Evolutionary conservation across 35 echinoderm and acorn worm genomes (phyloP).

Genomic region (Nesometra sesokonis): DNA sequence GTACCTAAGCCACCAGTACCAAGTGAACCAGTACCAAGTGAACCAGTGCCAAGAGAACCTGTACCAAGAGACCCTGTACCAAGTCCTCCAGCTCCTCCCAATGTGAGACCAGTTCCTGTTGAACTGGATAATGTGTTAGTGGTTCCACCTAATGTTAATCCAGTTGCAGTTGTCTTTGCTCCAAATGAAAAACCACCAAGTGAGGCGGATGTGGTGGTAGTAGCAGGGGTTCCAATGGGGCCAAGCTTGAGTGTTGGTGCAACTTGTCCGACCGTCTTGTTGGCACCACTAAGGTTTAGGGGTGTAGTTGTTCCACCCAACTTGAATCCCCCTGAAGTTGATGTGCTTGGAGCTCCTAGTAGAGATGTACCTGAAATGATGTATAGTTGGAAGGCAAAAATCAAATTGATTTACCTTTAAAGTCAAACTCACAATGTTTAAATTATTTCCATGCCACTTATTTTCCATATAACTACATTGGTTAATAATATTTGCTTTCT

Average conservation of each 20-base stretch:
- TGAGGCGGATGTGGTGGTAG: background rate
- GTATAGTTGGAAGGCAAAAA: no score
- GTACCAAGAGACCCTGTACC: background rate
- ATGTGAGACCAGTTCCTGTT: constrained; percentile 12
- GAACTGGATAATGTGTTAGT: background rate
- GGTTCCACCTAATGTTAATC: background rate
- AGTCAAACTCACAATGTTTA: no score
- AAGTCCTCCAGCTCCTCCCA: background rate
- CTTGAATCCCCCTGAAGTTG: background rate
- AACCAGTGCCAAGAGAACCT: constrained; percentile 8
- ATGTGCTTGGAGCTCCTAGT: background rate
- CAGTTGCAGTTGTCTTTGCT: background rate
- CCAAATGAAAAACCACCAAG: background rate
- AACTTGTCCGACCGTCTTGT: background rate
- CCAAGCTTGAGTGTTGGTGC: background rate
- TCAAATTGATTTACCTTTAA: no score
- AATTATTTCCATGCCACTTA: no score
- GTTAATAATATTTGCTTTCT: no score
- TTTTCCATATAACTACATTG: no score
- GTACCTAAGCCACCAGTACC: background rate
- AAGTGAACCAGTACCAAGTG: constrained; percentile 6
- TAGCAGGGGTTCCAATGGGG: background rate
- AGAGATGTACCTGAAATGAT: background rate
- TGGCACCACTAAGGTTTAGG: background rate
- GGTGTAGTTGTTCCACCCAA: background rate